Conservation (phyloP, 2,113 vertebrate genomes). For the Corvus hawaiiensis region DNA sequence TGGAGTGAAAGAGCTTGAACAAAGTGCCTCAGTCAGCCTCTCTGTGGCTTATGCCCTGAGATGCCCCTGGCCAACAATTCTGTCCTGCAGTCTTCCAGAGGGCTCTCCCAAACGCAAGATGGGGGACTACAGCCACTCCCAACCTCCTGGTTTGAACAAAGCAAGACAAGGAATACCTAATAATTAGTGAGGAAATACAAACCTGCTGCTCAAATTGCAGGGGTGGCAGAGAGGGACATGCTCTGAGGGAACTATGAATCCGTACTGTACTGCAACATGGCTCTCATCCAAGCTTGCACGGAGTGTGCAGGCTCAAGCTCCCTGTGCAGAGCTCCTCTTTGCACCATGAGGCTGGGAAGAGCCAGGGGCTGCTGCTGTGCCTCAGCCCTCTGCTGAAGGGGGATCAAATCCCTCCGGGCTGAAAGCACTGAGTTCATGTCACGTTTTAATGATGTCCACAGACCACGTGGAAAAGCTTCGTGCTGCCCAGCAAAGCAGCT, state of each 20-base stretch:
- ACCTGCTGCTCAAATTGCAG: neutral
- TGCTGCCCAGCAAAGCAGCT: neutral
- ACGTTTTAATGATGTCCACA: neutral
- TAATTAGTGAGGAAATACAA: neutral
- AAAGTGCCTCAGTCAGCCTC: slow-evolving; percentile 30
- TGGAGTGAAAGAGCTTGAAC: neutral
- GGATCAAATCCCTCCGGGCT: neutral
- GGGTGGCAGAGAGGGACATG: neutral
- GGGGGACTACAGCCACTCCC: neutral
- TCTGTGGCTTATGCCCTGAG: slow-evolving; percentile 8
- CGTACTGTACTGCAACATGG: neutral
- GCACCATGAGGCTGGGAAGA: neutral
- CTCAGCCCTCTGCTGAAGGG: neutral
- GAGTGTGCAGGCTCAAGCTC: neutral
- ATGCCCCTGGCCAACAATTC: neutral
- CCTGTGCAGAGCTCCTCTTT: neutral
- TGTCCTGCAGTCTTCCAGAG: neutral
- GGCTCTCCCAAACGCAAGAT: neutral
- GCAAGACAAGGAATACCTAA: neutral
- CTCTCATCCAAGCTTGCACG: neutral
- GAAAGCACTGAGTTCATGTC: neutral
- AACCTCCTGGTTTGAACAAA: neutral
- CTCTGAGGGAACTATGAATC: neutral
- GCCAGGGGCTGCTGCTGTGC: neutral
- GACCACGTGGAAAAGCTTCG: neutral